Evolutionary conservation across 2,113 vertebrate species (phyloP).

Genomic region (Octodon degus): DNA sequence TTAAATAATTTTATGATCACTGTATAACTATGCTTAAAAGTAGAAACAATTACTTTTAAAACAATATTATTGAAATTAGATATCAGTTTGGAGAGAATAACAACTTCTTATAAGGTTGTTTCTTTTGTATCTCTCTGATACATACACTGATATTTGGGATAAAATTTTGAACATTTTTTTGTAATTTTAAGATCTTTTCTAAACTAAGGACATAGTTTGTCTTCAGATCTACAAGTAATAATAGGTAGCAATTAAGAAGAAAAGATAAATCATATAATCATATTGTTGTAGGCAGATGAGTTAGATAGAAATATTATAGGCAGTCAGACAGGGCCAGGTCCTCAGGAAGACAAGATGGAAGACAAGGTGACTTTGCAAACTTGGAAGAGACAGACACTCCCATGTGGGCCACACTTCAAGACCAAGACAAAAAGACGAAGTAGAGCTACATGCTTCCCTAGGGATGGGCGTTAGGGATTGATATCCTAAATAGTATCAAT

Average conservation of each 20-base stretch:
- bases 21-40: not conserved
- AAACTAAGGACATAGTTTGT: not conserved
- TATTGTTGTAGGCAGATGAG: no score
- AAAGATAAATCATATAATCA: not conserved
- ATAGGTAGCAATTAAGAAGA: not conserved
- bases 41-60: not conserved
- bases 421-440: no score
- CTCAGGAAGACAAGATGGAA: no score
- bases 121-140: accelerated
- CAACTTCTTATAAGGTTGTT: not conserved
- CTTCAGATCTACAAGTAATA: not conserved
- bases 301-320: no score
- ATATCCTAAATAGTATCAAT: no score
- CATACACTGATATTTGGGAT: not conserved
- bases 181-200: not conserved
- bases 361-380: no score
- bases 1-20: not conserved
- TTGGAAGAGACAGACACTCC: no score
- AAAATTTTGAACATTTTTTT: not conserved
- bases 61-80: not conserved
- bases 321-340: no score
- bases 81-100: not conserved
- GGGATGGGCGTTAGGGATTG: no score
- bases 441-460: no score
- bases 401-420: no score